Evolutionary conservation across 2,797 vertebrate genomes (phyloP).

Genomic region (Falco berigora): DNA sequence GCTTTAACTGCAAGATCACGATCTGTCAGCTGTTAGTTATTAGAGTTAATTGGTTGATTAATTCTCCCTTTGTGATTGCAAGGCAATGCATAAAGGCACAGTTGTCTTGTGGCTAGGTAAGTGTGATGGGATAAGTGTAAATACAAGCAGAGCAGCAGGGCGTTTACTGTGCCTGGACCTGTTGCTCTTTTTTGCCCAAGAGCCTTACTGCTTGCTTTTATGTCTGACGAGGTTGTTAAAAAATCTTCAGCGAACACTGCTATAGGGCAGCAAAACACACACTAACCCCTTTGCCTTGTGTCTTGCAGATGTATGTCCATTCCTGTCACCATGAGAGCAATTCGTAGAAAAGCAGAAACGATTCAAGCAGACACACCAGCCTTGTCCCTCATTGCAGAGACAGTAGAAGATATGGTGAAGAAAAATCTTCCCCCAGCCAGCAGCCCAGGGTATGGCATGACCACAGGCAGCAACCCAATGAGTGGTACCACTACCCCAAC

Average conservation of each 20-base stretch:
- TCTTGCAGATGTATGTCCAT: slow-evolving; percentile 94
- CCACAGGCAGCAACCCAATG: slow-evolving; percentile 83
- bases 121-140: not conserved
- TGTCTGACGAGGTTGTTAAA: not conserved
- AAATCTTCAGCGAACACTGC: rapidly evolving
- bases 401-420: slow-evolving; percentile 98
- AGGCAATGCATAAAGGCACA: not conserved
- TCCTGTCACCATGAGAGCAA: slow-evolving; percentile 97
- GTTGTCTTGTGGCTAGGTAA: not conserved
- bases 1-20: not conserved
- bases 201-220: not conserved
- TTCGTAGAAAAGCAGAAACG: slow-evolving; percentile 96
- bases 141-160: not conserved
- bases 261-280: not conserved
- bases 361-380: slow-evolving; percentile 98
- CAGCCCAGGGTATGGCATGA: slow-evolving; percentile 95
- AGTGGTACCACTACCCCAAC: slow-evolving; percentile 89
- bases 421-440: slow-evolving; percentile 93
- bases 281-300: not conserved
- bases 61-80: not conserved
- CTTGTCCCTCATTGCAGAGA: slow-evolving; percentile 95
- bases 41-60: not conserved
- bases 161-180: not conserved
- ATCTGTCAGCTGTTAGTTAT: not conserved
- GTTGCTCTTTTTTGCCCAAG: not conserved